These are phyloP conservation scores for Xylocopa sonorina DNA, from an alignment of 1,140 invertebrate genomes.

Conservation along the genomic window DNA sequence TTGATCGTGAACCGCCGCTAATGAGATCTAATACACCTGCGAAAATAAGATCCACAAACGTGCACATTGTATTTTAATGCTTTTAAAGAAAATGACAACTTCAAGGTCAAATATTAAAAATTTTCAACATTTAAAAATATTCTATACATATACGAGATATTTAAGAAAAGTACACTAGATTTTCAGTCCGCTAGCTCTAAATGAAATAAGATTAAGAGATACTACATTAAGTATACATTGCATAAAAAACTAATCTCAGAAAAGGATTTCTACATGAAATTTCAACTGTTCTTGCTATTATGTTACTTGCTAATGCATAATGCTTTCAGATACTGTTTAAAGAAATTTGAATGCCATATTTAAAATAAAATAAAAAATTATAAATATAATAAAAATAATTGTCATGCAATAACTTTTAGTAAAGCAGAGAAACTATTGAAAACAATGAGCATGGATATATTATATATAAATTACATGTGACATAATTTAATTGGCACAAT, in stretches of 20 bases:
- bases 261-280: conserved; percentile 39
- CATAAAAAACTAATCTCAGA: conserved; percentile 44
- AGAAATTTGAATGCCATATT: conserved; percentile 22
- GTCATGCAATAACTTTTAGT: conserved; percentile 38
- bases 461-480: neutral
- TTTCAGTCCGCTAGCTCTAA: conserved; percentile 39
- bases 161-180: conserved; percentile 13
- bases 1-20: conserved; percentile 88
- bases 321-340: conserved; percentile 30
- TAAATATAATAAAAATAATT: conserved; percentile 35
- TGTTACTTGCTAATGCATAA: conserved; percentile 52
- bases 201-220: conserved; percentile 31
- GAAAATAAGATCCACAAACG: conserved; percentile 1
- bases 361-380: conserved; percentile 32
- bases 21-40: conserved; percentile 88
- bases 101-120: neutral
- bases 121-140: no score
- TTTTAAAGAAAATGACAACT: neutral
- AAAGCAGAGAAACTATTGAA: conserved; percentile 1
- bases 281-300: conserved; percentile 76
- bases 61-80: conserved; percentile 3
- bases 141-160: conserved; percentile 23
- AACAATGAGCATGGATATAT: neutral
- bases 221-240: conserved; percentile 24
- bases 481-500: neutral